A percentile compares a stretch with the other conserved stretches of the same genome.
Evolutionary conservation across 1,140 invertebrate genomes (phyloP).

Genomic region (Drosophila orena): DNA sequence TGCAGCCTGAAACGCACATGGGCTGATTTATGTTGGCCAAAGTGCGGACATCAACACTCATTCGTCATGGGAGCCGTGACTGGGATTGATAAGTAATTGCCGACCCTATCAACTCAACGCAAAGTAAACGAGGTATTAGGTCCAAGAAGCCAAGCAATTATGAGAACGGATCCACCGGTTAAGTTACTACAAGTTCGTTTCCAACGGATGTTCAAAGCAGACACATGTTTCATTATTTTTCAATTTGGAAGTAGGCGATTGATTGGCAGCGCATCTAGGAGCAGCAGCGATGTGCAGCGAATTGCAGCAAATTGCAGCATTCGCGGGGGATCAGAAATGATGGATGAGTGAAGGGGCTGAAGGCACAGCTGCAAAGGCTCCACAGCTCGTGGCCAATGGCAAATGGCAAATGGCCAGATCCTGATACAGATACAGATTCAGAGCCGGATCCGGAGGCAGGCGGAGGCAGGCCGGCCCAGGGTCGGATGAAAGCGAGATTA

Average conservation of each 20-base stretch:
- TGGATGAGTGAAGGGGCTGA: conserved; percentile 15
- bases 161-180: neutral
- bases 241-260: neutral
- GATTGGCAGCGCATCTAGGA: conserved; percentile 7
- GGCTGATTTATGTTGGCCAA: conserved; percentile 52
- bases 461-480: neutral
- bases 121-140: conserved; percentile 43
- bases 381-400: conserved; percentile 14
- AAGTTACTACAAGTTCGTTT: neutral
- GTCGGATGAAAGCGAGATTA: conserved; percentile 42
- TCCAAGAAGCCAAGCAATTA: neutral
- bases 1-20: conserved; percentile 33
- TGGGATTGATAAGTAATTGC: conserved; percentile 57
- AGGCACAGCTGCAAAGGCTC: conserved; percentile 4
- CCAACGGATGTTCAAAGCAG: conserved; percentile 1
- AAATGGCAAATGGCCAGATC: conserved; percentile 33
- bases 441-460: too few species aligned
- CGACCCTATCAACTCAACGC: conserved; percentile 10
- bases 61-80: conserved; percentile 47
- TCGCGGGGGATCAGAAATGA: conserved; percentile 15
- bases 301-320: conserved; percentile 29
- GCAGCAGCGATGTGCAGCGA: too few species aligned
- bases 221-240: conserved; percentile 1
- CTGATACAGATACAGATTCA: neutral
- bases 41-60: conserved; percentile 55